phyloP scores from a whole-genome alignment of 2,888 invertebrate species.

The Drosophila siamana region DNA sequence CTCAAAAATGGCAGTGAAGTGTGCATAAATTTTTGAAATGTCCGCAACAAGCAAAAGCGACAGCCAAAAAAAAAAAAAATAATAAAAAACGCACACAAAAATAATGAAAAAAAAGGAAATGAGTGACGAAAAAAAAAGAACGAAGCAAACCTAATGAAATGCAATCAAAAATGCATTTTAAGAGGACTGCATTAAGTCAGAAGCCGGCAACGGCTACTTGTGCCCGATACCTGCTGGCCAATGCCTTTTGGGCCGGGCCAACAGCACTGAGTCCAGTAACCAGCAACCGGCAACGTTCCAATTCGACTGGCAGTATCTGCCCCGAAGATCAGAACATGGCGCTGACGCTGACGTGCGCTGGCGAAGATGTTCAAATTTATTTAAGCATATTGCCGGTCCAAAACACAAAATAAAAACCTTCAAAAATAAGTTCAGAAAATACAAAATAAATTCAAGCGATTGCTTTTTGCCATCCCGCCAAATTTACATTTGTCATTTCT shows the following conservation, averaged over 20 bases:
- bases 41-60: constrained; percentile 55
- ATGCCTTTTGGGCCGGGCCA: constrained; percentile 1
- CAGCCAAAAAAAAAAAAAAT: constrained; percentile 43
- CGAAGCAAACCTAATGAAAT: constrained; percentile 69
- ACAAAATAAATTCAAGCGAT: constrained; percentile 70
- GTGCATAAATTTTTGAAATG: constrained; percentile 80
- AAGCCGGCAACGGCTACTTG: constrained; percentile 28
- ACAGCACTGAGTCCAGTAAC: constrained; percentile 3
- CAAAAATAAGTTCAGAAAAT: constrained; percentile 43
- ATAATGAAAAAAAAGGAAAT: constrained; percentile 22
- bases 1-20: constrained; percentile 76
- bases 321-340: constrained; percentile 67
- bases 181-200: constrained; percentile 73
- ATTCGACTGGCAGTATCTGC: constrained; percentile 62
- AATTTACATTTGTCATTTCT: constrained; percentile 74
- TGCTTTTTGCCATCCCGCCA: constrained; percentile 54
- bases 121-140: constrained; percentile 23
- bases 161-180: constrained; percentile 80
- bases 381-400: constrained; percentile 58
- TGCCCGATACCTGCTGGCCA: constrained; percentile 39
- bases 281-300: constrained; percentile 36
- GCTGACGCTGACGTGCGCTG: constrained; percentile 63
- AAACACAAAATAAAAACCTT: constrained; percentile 13
- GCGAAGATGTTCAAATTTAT: constrained; percentile 71
- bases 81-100: constrained; percentile 20